Conservation (phyloP, 2,888 invertebrate species). For the Tineola bisselliella region DNA sequence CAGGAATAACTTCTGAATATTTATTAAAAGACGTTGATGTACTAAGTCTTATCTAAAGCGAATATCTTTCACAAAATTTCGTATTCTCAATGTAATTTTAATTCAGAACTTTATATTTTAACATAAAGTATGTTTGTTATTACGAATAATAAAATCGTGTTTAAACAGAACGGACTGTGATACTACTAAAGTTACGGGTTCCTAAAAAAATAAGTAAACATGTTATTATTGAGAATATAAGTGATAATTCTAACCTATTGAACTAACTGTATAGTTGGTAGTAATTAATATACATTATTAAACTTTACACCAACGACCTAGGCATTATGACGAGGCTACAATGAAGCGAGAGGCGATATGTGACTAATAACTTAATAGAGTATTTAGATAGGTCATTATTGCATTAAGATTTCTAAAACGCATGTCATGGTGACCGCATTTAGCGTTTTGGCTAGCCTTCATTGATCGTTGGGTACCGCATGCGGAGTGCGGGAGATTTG, state of each 20-base stretch:
- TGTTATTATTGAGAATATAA: neutral
- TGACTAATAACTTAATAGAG: no score
- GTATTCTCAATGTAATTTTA: neutral
- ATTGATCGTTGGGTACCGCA: no score
- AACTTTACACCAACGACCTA: no score
- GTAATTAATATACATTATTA: neutral
- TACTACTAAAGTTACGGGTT: neutral
- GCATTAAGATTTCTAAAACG: no score
- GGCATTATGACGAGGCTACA: no score
- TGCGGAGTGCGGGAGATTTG: no score
- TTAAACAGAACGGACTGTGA: neutral
- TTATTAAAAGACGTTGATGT: neutral
- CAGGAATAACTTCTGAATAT: constrained; percentile 3
- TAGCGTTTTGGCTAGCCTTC: no score
- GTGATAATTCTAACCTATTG: constrained; percentile 4
- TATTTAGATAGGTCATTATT: no score
- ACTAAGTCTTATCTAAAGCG: neutral
- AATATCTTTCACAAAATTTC: neutral
- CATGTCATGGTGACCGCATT: no score
- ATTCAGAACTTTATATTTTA: neutral
- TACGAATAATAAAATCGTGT: neutral
- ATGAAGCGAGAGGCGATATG: no score
- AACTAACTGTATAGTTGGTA: neutral
- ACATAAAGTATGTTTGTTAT: neutral
- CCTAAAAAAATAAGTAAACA: neutral